phyloP scores from a whole-genome alignment of 37 sponge, comb jelly and placozoan genomes.

The Oopsacas minuta region DNA sequence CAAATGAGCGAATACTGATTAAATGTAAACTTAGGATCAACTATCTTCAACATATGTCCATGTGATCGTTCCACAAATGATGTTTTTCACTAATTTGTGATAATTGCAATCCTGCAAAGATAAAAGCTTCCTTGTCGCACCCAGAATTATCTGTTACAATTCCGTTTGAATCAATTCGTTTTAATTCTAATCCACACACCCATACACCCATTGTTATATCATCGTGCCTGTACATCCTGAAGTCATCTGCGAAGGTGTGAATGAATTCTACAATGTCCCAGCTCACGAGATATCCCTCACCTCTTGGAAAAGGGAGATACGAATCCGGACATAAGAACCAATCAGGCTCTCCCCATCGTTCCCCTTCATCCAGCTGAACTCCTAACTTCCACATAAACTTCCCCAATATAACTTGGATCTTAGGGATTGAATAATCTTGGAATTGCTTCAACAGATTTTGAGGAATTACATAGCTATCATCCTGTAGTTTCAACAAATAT shows the following conservation, averaged over 20 bases:
- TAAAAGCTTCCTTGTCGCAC: too few species aligned
- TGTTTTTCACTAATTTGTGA: too few species aligned
- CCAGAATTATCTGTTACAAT: background rate
- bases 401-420: background rate
- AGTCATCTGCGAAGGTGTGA: background rate
- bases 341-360: background rate
- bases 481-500: background rate
- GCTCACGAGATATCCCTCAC: conserved; percentile 40
- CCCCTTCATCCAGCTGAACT: background rate
- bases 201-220: conserved; percentile 45
- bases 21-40: too few species aligned
- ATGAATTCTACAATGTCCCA: conserved; percentile 25
- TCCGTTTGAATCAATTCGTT: background rate
- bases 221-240: conserved; percentile 31
- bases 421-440: background rate
- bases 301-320: conserved; percentile 46
- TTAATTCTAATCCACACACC: conserved; percentile 24
- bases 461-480: background rate
- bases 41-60: too few species aligned
- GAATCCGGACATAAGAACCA: background rate
- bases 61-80: too few species aligned
- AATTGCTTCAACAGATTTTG: background rate
- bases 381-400: background rate
- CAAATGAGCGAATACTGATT: too few species aligned
- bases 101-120: too few species aligned